Conservation (phyloP, 1,140 invertebrate genomes). For the Drosophila tropicalis region DNA sequence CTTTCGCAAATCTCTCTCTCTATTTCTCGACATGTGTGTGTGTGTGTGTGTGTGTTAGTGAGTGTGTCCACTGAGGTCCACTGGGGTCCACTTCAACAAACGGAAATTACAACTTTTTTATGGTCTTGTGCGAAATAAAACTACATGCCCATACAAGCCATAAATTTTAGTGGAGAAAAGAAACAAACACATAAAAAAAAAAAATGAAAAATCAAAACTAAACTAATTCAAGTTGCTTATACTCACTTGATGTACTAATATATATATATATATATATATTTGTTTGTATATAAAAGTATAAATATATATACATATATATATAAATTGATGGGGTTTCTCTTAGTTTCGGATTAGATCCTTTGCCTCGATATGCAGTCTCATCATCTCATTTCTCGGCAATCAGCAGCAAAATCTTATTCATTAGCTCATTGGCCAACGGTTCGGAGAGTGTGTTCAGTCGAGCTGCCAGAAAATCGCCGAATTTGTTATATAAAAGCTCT, state of each 20-base stretch:
- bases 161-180: conserved; percentile 1
- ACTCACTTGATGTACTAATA: conserved; percentile 14
- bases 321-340: conserved; percentile 6
- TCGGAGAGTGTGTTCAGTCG: conserved; percentile 76
- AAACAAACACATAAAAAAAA: too few relatives aligned
- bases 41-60: conserved; percentile 28
- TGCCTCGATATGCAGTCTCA: neutral
- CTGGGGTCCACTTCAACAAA: conserved; percentile 44
- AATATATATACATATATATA: neutral
- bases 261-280: conserved; percentile 16
- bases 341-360: conserved; percentile 29
- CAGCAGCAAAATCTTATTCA: conserved; percentile 76
- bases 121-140: conserved; percentile 43
- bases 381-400: conserved; percentile 69
- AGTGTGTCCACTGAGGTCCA: conserved; percentile 11
- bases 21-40: conserved; percentile 44
- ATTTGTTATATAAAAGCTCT: conserved; percentile 75
- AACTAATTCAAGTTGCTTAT: conserved; percentile 4
- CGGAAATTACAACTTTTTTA: conserved; percentile 70
- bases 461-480: conserved; percentile 78
- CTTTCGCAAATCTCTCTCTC: conserved; percentile 48
- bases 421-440: conserved; percentile 74
- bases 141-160: conserved; percentile 8
- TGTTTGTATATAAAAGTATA: neutral
- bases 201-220: neutral